Base-by-base conservation (phyloP, 2,888 invertebrate genomes). In the Hipparchia sbordonii region DNA sequence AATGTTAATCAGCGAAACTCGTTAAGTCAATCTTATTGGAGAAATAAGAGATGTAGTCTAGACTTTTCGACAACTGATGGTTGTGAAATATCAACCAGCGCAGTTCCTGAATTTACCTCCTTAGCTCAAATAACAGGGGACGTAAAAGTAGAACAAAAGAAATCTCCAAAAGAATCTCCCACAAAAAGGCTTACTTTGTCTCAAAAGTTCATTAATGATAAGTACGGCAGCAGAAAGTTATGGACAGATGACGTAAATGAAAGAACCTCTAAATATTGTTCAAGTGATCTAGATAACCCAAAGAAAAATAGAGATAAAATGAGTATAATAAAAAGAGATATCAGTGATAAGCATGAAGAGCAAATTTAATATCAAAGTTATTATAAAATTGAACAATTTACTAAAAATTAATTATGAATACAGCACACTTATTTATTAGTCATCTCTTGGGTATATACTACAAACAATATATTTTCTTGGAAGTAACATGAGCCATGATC, bases 161-260 rank as follows among this genome's bases (percentile, higher is more conserved):
- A 88, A 78, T 89, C 88, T n/a, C 89, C 89, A 46, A 89, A 90
- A 82, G 83, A 84, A 71, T 89, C 90, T 39, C 87, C 89, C 8
- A 80, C 81, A 70, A 92, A 89, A 83, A 87, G 89, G 84, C 87
- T 91, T 80, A 94, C 88, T 74, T 82, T 92, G 62, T 94, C 94
- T 51, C 94, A 94, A 82, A 94, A 94, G 79, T 94, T 94, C 77
- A 93, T 94, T 66, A 94, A 94, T 76, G 94, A 94, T 79, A 94
- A 94, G 84, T 94, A 94, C 77, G 94, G 94, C 59, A 94, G 93
- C 76, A 87, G 90, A 81, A 94, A 90, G 81, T 81, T 94, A 73
- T 94, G 94, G 94, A 83, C 84, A 70, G 93, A 93, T 69, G 93
- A 93, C 63, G 80, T 83, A 6, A 88, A 83, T 72, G 89, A 93